These are phyloP conservation scores for Paradoxurus hermaphroditus DNA, from an alignment of 2,113 vertebrate genomes.

Conservation along the genomic window DNA sequence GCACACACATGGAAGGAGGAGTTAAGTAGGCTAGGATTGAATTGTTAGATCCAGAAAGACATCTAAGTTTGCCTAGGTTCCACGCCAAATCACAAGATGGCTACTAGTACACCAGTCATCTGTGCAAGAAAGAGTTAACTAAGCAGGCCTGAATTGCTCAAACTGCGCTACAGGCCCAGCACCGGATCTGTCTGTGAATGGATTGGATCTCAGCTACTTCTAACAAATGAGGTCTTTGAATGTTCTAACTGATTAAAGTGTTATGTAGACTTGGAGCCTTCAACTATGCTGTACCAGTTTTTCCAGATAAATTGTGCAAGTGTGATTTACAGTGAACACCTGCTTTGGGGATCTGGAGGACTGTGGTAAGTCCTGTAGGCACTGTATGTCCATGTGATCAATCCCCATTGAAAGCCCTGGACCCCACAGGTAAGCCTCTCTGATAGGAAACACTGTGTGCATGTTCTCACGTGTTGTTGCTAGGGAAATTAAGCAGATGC, in stretches of 20 bases:
- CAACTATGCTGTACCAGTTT: not conserved
- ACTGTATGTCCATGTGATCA: not conserved
- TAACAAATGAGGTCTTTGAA: not conserved
- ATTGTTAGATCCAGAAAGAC: not conserved
- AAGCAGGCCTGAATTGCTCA: not conserved
- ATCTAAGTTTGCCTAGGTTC: not conserved
- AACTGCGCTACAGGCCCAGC: not conserved
- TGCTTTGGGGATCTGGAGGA: not conserved
- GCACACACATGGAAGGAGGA: not conserved
- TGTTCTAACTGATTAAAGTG: not conserved
- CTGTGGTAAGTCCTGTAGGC: not conserved
- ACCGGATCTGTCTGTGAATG: not conserved
- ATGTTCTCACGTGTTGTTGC: not conserved
- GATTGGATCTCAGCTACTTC: not conserved
- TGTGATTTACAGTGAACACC: not conserved
- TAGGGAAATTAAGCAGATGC: not conserved
- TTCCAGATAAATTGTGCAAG: not conserved
- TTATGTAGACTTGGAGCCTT: not conserved
- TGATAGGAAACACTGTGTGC: not conserved
- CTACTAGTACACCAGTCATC: not conserved
- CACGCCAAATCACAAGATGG: not conserved
- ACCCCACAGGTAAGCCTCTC: not conserved
- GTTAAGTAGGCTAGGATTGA: not conserved
- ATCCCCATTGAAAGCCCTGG: not conserved
- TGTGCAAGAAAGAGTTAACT: not conserved